Evolutionary conservation across 1,140 invertebrate species (phyloP), one percentile per base, ranked within the genome.

Genomic region (Pseudachorutes palmiensis): DNA sequence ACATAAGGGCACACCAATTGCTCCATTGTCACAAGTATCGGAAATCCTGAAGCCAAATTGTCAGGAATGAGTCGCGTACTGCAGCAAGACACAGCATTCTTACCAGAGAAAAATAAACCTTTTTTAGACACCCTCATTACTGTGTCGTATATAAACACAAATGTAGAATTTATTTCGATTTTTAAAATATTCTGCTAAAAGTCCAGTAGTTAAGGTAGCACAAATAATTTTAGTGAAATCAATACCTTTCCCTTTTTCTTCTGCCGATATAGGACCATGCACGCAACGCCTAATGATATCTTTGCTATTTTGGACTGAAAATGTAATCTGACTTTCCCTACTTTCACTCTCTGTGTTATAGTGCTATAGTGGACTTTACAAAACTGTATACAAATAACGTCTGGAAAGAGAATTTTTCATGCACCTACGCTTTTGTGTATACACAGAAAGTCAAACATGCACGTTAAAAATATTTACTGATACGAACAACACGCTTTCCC

Each of bases 151-250:
- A n/a, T n/a, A n/a, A n/a, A n/a, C n/a, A n/a, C n/a, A n/a, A n/a
- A n/a, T n/a, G n/a, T n/a, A n/a, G n/a, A 41, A 41, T 41, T 41
- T 5, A 41, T 19, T 41, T 41, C 36, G 36, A 5, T 41, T 19
- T 41, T 41, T 41, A 9, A 41, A 41, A 41, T 41, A 5, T 41
- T 5, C 36, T 9, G 36, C 19, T 5, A 19, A 41, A 41, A 41
- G 5, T 41, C 19, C 36, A 41, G 36, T 5, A 41, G 36, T 41
- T 41, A 9, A 41, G 36, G 5, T 19, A 5, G 5, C 65, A 69
- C 68, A 65, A 65, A 69, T 69, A 69, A 65, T 69, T 41, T 69
- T 69, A 64, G 2, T 65, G 68, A 65, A 69, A 69, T 69, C 68
- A 69, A 69, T 69, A 69, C 60, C 62, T 9, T 41, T 69, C 63